Conservation (phyloP, 2,797 vertebrate genomes). For the Enteromius trimaculatus region DNA sequence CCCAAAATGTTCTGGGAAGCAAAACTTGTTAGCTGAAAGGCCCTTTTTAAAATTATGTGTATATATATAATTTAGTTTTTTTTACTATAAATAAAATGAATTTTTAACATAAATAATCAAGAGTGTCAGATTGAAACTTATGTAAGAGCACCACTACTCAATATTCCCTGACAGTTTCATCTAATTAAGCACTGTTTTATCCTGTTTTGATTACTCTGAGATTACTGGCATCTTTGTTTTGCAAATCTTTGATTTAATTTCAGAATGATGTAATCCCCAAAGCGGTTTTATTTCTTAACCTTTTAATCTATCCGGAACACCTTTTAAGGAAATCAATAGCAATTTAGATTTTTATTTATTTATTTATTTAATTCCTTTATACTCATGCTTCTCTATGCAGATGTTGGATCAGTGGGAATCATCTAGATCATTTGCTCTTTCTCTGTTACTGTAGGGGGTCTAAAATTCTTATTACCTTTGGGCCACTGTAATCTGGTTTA, state of each 20-base stretch:
- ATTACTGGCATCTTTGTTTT: constrained; percentile 68
- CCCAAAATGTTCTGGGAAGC: not conserved
- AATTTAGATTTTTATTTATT: constrained; percentile 69
- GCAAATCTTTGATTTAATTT: constrained; percentile 69
- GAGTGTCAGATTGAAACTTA: not conserved
- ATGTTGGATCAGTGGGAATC: constrained; percentile 37
- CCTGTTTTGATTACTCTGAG: constrained; percentile 52
- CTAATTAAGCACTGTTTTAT: constrained; percentile 46
- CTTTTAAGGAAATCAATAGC: constrained; percentile 76
- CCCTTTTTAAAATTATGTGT: not conserved
- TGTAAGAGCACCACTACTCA: not conserved
- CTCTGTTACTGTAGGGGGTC: constrained; percentile 57
- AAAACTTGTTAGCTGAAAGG: not conserved
- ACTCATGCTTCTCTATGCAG: constrained; percentile 39
- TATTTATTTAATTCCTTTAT: constrained; percentile 58
- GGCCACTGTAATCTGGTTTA: constrained; percentile 74
- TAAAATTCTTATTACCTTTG: constrained; percentile 65
- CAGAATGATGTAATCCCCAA: constrained; percentile 74
- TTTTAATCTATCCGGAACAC: constrained; percentile 78
- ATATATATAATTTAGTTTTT: too few species aligned
- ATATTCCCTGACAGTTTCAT: not conserved
- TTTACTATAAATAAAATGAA: not conserved
- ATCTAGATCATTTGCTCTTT: constrained; percentile 25
- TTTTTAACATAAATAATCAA: not conserved
- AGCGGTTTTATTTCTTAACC: constrained; percentile 73